Percentiles rank a stretch among this genome's conserved stretches.
Evolutionary conservation across 2,113 vertebrate genomes (phyloP).

Genomic region (Actenoides lindsayi): DNA sequence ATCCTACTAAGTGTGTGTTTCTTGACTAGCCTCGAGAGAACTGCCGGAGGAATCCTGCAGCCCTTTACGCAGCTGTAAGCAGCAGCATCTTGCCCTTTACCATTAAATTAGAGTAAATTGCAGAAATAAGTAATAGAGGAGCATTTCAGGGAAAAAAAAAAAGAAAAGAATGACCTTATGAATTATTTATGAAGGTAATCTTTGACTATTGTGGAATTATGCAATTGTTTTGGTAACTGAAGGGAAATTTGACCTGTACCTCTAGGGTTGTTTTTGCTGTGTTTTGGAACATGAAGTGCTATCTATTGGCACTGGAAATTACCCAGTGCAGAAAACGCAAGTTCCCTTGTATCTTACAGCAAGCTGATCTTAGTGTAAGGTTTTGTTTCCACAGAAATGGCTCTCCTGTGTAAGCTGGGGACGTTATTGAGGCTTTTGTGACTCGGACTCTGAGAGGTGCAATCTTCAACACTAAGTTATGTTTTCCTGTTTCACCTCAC

Average conservation of each 20-base stretch:
- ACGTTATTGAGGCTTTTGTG: not conserved
- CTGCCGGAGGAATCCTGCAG: not conserved
- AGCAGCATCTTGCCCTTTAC: not conserved
- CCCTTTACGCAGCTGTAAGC: not conserved
- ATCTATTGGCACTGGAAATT: not conserved
- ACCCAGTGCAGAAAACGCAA: not conserved
- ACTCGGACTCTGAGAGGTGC: not conserved
- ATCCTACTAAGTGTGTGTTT: not conserved
- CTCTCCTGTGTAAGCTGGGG: not conserved
- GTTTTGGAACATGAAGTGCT: not conserved
- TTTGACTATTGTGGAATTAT: not conserved
- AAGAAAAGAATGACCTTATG: not conserved
- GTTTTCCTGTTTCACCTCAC: not conserved
- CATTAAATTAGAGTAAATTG: not conserved
- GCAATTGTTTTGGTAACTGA: not conserved
- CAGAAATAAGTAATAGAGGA: not conserved
- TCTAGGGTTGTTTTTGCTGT: not conserved
- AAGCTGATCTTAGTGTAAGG: not conserved
- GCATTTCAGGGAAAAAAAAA: not conserved
- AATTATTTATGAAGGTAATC: not conserved
- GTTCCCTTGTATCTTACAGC: not conserved
- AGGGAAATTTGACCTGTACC: not conserved
- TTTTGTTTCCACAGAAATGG: conserved; percentile 18
- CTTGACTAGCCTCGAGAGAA: not conserved
- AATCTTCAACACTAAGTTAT: not conserved